These are phyloP conservation scores for Mormyrops attenuatus DNA, from an alignment of 2,797 vertebrate species.

Conservation along the genomic window DNA sequence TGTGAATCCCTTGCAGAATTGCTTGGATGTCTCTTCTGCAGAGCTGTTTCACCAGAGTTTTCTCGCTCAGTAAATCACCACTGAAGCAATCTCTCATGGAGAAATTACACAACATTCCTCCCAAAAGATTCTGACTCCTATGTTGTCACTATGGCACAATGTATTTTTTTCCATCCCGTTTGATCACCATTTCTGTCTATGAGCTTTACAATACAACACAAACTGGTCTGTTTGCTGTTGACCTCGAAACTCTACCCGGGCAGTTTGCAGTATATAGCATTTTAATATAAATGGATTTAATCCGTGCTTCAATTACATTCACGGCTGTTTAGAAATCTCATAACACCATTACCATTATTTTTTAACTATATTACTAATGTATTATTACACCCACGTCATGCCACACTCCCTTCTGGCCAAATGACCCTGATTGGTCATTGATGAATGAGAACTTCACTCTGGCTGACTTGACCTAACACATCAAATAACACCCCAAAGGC, in stretches of 20 bases:
- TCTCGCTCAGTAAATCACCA: not conserved
- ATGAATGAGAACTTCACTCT: slow-evolving; percentile 12
- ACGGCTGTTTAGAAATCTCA: not conserved
- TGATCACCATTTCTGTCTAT: not conserved
- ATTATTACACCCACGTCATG: not conserved
- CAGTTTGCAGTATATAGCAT: not conserved
- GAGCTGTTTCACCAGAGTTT: not conserved
- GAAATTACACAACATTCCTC: not conserved
- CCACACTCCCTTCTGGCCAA: not conserved
- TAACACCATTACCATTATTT: not conserved
- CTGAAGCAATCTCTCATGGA: not conserved
- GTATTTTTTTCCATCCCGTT: not conserved
- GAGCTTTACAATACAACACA: not conserved
- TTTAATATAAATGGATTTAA: slow-evolving; percentile 1
- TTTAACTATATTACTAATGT: not conserved
- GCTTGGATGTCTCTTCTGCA: not conserved
- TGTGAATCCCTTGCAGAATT: slow-evolving; percentile 1
- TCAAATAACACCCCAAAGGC: slow-evolving; percentile 2
- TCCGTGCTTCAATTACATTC: not conserved
- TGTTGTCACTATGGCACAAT: not conserved
- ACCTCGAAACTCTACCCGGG: not conserved
- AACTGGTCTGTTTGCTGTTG: not conserved
- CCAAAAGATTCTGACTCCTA: not conserved
- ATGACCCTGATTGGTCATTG: slow-evolving; percentile 13
- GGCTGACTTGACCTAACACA: slow-evolving; percentile 5